Evolutionary conservation across 2,797 vertebrate genomes (phyloP).

Genomic region (Coilia nasus): DNA sequence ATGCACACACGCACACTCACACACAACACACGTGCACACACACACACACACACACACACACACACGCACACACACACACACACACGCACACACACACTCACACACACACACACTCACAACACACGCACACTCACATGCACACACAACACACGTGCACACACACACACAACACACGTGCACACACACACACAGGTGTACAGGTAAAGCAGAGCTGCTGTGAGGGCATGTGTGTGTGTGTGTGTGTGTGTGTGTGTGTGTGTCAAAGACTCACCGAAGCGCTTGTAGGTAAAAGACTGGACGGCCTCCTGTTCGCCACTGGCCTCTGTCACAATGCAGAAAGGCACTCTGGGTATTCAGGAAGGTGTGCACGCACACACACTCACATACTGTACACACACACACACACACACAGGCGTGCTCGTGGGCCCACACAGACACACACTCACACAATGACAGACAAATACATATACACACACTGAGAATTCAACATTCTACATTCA

Average conservation of each 20-base stretch:
- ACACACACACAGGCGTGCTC: not conserved
- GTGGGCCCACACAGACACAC: not conserved
- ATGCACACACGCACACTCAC: too few relatives aligned
- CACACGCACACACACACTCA: not conserved
- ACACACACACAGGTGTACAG: constrained; percentile 30
- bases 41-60: constrained; percentile 24
- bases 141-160: too few relatives aligned
- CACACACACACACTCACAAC: too few relatives aligned
- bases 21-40: not conserved
- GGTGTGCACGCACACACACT: not conserved
- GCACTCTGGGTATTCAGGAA: constrained; percentile 51
- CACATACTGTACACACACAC: not conserved
- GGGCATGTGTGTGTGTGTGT: not conserved
- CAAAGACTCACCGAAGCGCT: too few relatives aligned
- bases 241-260: not conserved
- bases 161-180: not conserved
- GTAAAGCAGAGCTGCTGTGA: too few relatives aligned
- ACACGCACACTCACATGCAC: too few relatives aligned
- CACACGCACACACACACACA: not conserved
- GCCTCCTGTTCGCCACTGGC: too few relatives aligned
- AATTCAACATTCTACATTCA: too few relatives aligned
- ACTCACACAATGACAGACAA: not conserved
- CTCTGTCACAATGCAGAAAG: constrained; percentile 64
- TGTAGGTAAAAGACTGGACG: too few relatives aligned
- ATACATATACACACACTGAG: not conserved